Evolutionary conservation across 1,140 invertebrate genomes (phyloP), one percentile per base, ranked within the genome.

Genomic region (Bombus cullumanus): DNA sequence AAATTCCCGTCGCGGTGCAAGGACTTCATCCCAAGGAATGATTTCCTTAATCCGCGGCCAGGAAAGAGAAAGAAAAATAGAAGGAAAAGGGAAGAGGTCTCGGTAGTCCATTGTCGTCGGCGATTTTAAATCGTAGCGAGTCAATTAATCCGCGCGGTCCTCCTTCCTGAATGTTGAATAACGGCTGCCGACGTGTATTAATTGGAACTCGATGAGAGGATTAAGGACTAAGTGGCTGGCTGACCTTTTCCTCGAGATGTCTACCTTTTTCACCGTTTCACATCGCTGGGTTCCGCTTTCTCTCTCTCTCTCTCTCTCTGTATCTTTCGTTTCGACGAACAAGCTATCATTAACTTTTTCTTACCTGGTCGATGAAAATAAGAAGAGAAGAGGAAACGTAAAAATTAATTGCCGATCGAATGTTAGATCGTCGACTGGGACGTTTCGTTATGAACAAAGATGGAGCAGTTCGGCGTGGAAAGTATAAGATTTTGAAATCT

Each of bases 191-290:
- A 72, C 76, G 53, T 43, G 53, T 85, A 89, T 85, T 89, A 89
- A 89, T 89, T 89, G 87, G 37, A 89, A 89, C 69, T 72, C 83
- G 79, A 88, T 62, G 83, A 81, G 79, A 66, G 79, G 87, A 89
- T 86, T 89, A 89, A 89, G 82, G 80, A 80, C 66, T 37, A n/a
- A 43, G 25, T 62, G 39, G n/a, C 31, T 0, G 28, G 57, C 25
- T 53, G 78, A 80, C 78, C 64, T 69, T 79, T 79, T 79, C 25
- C 62, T 28, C 34, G 12, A 39, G 53, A 59, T 39, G 41, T 47
- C 77, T 43, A 37, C 5, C 64, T 68, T 37, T 41, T 37, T 22
- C 25, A 13, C 8, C n/a, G 31, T 80, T 41, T 37, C 43, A 5
- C n/a, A 47, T 47, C 41, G 25, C 6, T 37, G 41, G 34, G 2